phyloP scores from a whole-genome alignment of 1,140 invertebrate species.

The Hyles euphorbiae region DNA sequence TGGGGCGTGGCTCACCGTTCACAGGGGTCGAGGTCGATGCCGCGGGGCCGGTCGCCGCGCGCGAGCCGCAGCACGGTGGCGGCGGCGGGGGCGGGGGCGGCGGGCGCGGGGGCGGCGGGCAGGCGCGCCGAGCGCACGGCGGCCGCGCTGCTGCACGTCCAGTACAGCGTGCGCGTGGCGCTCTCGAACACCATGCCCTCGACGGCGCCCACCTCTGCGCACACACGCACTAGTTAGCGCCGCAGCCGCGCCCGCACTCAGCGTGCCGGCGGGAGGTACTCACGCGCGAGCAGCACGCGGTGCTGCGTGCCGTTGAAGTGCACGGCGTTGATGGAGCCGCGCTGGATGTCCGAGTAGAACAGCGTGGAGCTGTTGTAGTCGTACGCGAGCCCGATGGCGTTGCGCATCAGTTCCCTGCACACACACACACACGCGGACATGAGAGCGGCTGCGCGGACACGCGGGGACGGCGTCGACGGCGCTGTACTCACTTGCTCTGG shows the following conservation, averaged over 20 bases:
- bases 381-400: constrained; percentile 89
- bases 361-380: constrained; percentile 83
- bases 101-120: constrained; percentile 76
- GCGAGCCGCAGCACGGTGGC: constrained; percentile 82
- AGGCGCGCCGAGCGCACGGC: constrained; percentile 79
- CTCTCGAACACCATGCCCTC: constrained; percentile 89
- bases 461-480: background rate
- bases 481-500: constrained; percentile 72
- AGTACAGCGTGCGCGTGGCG: constrained; percentile 82
- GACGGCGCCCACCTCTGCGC: constrained; percentile 82
- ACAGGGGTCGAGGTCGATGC: constrained; percentile 89
- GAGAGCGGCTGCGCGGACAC: background rate
- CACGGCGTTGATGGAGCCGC: constrained; percentile 89
- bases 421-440: background rate
- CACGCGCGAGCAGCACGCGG: constrained; percentile 81
- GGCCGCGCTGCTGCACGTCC: constrained; percentile 90
- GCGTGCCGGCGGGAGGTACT: constrained; percentile 39
- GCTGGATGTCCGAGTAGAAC: constrained; percentile 93
- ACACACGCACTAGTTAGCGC: background rate
- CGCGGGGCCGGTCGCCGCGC: constrained; percentile 85
- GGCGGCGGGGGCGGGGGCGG: constrained; percentile 76
- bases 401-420: constrained; percentile 81
- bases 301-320: constrained; percentile 88
- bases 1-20: constrained; percentile 73
- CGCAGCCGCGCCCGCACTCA: too few relatives aligned